These are phyloP conservation scores for Neotragus pygmaeus DNA, from an alignment of 2,113 vertebrate species.

Conservation along the genomic window DNA sequence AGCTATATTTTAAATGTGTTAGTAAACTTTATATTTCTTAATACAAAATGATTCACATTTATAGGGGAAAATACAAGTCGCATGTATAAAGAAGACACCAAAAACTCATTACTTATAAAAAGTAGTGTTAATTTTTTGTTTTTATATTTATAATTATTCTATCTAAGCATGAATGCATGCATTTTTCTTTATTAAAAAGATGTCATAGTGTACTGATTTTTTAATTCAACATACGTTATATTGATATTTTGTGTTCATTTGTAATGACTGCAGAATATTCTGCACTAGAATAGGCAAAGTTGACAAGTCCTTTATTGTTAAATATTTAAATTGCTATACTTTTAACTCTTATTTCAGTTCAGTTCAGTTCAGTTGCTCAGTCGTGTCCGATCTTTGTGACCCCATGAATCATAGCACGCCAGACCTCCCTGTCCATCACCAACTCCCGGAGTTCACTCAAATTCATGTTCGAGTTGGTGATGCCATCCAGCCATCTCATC, in stretches of 20 bases:
- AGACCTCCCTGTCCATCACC: too few species aligned
- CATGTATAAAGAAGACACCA: not conserved
- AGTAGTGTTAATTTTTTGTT: not conserved
- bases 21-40: not conserved
- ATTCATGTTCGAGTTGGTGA: rapidly evolving
- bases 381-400: too few species aligned
- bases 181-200: not conserved
- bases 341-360: not conserved
- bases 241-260: not conserved
- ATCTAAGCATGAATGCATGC: not conserved
- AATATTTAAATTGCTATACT: not conserved
- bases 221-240: not conserved
- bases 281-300: not conserved
- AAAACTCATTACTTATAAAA: not conserved
- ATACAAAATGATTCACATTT: not conserved
- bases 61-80: not conserved
- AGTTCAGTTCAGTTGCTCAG: too few species aligned
- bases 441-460: too few species aligned
- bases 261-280: not conserved
- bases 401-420: rapidly evolving
- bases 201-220: not conserved
- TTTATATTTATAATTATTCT: not conserved
- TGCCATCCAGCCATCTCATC: too few species aligned
- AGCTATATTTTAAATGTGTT: not conserved
- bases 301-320: not conserved